These are phyloP conservation scores for Triplophysa dalaica DNA, from an alignment of 2,113 vertebrate species.

Conservation along the genomic window DNA sequence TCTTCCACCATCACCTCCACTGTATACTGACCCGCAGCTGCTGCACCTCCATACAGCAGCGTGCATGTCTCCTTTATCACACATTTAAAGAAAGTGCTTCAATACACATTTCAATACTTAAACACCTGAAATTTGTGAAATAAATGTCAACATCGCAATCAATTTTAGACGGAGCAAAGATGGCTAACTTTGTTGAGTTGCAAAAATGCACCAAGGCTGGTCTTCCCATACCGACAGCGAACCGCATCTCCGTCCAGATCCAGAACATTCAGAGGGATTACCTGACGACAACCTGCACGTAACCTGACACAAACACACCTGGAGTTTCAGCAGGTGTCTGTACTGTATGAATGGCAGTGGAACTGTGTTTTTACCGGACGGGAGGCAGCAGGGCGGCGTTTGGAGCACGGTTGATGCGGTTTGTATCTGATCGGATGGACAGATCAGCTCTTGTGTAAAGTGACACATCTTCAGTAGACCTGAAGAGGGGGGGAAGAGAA, in stretches of 20 bases:
- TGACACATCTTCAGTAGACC: conserved; percentile 51
- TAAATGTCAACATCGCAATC: background rate
- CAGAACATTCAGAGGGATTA: conserved; percentile 59
- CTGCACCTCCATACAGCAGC: conserved; percentile 62
- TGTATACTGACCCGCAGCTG: conserved; percentile 60
- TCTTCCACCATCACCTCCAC: conserved; percentile 72
- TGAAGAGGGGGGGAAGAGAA: conserved; percentile 9
- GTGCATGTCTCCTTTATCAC: conserved; percentile 60
- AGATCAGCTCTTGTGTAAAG: conserved; percentile 60
- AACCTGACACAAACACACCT: conserved; percentile 53
- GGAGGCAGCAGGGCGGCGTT: conserved; percentile 67
- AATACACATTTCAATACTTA: too few species aligned
- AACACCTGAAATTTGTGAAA: background rate
- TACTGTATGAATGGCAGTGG: background rate
- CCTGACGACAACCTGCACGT: conserved; percentile 57
- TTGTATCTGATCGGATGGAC: conserved; percentile 55
- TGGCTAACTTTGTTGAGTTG: conserved; percentile 63
- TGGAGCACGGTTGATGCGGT: conserved; percentile 65
- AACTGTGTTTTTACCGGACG: conserved; percentile 60
- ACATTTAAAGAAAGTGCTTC: background rate
- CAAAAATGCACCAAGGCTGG: conserved; percentile 60
- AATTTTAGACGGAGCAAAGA: background rate
- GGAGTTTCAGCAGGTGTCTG: background rate
- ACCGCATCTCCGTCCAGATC: conserved; percentile 70
- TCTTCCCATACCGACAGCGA: conserved; percentile 62